A percentile compares a stretch with the other conserved stretches of the same genome.
Conservation (phyloP, 2,113 vertebrate species). For the Perognathus longimembris region DNA sequence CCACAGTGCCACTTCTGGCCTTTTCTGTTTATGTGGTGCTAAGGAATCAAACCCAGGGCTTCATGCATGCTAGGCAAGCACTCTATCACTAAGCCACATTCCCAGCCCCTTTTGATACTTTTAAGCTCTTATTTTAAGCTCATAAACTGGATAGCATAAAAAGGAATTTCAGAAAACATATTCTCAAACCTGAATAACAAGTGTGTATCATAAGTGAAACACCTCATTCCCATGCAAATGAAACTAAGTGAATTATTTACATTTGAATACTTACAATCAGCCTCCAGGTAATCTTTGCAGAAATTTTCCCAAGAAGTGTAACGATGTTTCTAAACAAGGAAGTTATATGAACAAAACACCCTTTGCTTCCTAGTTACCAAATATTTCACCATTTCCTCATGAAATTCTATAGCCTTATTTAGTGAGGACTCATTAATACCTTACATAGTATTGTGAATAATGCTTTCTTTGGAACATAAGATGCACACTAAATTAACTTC, state of each 20-base stretch:
- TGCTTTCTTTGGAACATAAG: conserved; percentile 47
- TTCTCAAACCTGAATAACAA: conserved; percentile 33
- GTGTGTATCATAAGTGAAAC: conserved; percentile 11
- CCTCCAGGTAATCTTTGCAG: conserved; percentile 48
- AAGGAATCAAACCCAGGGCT: too few relatives aligned
- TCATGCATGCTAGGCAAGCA: too few relatives aligned
- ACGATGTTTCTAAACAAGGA: conserved; percentile 69
- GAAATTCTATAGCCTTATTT: conserved; percentile 53
- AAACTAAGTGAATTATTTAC: conserved; percentile 58
- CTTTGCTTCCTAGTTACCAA: conserved; percentile 70
- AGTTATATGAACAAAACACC: conserved; percentile 67
- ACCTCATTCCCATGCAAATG: conserved; percentile 29
- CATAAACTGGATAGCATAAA: background rate
- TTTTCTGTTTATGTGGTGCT: too few relatives aligned
- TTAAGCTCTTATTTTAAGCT: conserved; percentile 45
- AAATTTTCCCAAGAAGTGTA: conserved; percentile 64
- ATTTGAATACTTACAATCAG: conserved; percentile 33
- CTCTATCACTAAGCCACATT: too few relatives aligned
- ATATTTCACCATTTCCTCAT: conserved; percentile 63
- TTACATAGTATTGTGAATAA: background rate
- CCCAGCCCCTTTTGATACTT: too few relatives aligned
- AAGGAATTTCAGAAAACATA: conserved; percentile 47
- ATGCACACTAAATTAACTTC: conserved; percentile 7
- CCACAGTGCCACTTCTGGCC: too few relatives aligned
- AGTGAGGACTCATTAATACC: conserved; percentile 40